phyloP scores from a whole-genome alignment of 37 sponge, comb jelly and placozoan species.

The Mnemiopsis leidyi region DNA sequence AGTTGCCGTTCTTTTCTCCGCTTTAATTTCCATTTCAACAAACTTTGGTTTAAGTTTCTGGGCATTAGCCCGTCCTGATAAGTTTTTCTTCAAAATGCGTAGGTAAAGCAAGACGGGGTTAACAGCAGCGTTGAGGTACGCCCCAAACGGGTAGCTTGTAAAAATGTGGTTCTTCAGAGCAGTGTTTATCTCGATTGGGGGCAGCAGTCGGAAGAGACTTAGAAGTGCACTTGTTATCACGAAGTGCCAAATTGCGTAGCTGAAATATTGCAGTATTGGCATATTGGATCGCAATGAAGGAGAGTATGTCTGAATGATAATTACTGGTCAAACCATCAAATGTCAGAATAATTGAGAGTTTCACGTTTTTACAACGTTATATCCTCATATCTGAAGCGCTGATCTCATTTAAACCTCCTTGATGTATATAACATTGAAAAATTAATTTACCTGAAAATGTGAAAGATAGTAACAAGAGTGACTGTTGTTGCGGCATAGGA shows the following conservation, averaged over 20 bases:
- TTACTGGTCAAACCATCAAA: no score
- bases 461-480: background rate
- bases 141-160: constrained; percentile 56
- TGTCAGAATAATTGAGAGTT: no score
- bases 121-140: constrained; percentile 36
- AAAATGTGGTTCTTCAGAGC: constrained; percentile 21
- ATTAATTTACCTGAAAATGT: background rate
- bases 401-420: no score
- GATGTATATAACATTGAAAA: no score
- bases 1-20: background rate
- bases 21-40: background rate
- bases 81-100: constrained; percentile 31
- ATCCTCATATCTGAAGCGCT: no score
- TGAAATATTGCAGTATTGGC: background rate
- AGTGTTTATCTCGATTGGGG: background rate
- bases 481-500: constrained; percentile 44
- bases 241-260: constrained; percentile 47
- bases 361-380: no score
- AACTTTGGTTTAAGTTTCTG: background rate
- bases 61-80: background rate
- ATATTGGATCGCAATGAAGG: no score
- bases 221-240: background rate
- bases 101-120: constrained; percentile 30
- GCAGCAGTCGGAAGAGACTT: background rate
- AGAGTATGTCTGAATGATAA: no score